These are phyloP conservation scores for Eudyptes chrysolophus DNA, from an alignment of 2,113 vertebrate genomes.

Conservation along the genomic window DNA sequence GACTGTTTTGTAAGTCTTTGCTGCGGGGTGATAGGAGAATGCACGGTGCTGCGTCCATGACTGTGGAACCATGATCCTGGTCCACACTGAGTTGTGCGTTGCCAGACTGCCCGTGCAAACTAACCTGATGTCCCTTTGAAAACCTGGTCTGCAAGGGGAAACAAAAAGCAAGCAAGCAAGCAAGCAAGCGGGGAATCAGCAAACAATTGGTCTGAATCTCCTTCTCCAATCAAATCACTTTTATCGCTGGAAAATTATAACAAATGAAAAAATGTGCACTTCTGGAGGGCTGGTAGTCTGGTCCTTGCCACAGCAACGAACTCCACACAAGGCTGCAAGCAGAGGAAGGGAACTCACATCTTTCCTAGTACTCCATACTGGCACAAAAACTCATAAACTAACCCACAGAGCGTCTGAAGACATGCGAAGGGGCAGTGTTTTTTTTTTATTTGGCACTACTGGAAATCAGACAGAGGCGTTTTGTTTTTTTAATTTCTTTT, in stretches of 20 bases:
- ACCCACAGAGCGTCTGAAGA: neutral
- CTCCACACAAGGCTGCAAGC: neutral
- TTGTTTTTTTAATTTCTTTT: neutral
- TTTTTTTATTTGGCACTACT: neutral
- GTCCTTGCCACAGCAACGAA: neutral
- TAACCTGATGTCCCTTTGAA: neutral
- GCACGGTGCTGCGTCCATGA: neutral
- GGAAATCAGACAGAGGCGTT: neutral
- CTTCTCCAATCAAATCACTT: neutral
- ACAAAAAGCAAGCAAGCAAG: neutral
- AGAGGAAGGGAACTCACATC: neutral
- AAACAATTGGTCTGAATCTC: neutral
- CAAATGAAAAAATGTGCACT: neutral
- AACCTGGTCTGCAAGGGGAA: neutral
- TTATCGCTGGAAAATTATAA: neutral
- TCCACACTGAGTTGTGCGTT: neutral
- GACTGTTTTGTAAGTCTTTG: neutral
- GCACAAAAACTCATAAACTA: neutral
- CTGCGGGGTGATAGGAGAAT: neutral
- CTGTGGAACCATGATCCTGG: neutral
- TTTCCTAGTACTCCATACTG: neutral
- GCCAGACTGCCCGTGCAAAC: neutral
- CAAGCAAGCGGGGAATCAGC: neutral
- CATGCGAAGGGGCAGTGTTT: neutral
- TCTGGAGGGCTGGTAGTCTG: neutral